Conservation (phyloP, 2,113 vertebrate genomes). For the Otocyon megalotis region DNA sequence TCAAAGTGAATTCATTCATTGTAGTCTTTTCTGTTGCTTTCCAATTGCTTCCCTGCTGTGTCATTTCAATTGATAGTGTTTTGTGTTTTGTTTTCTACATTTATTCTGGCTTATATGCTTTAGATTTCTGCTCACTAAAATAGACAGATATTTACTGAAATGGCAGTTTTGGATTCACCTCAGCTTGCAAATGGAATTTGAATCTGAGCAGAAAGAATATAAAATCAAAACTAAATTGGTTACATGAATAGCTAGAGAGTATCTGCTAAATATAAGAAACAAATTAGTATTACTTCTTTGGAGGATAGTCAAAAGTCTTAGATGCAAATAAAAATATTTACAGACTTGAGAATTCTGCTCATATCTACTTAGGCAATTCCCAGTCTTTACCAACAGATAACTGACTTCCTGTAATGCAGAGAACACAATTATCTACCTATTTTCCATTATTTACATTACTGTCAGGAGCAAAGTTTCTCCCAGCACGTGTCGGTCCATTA, state of each 20-base stretch:
- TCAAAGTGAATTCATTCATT: not conserved
- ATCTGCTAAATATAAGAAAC: not conserved
- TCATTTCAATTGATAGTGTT: not conserved
- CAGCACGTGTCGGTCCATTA: not conserved
- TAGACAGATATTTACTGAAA: not conserved
- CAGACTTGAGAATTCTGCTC: not conserved
- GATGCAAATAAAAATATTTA: not conserved
- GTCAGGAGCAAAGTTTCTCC: not conserved
- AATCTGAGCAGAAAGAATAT: not conserved
- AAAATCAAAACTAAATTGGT: constrained; percentile 32
- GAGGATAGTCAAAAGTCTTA: not conserved
- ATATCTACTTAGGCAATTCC: not conserved
- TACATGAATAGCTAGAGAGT: not conserved
- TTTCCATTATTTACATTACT: not conserved
- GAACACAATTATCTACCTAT: not conserved
- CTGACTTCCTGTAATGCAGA: not conserved
- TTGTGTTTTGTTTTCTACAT: not conserved
- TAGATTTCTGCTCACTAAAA: constrained; percentile 45
- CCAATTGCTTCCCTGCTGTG: not conserved
- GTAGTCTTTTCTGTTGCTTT: not conserved
- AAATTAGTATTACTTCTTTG: not conserved
- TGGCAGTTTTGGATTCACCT: constrained; percentile 10
- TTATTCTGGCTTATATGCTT: not conserved
- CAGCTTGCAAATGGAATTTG: not conserved
- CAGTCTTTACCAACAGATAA: not conserved